Base-by-base conservation (phyloP, 2,797 vertebrate species). In the Anolis apletophallus region DNA sequence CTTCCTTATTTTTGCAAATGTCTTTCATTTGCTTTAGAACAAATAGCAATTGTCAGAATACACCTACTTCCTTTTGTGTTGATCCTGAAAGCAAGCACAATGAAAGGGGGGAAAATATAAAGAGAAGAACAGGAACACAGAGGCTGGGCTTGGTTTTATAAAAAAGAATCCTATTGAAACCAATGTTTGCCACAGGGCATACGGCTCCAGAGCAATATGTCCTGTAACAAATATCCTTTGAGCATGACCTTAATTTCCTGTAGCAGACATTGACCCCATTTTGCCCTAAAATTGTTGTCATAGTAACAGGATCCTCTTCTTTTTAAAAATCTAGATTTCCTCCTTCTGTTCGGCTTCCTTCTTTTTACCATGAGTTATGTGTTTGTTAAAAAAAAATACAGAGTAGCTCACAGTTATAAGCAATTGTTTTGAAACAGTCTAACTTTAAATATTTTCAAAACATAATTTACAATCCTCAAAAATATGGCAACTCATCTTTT, bases 21-120 rank as follows among this genome's bases (percentile, higher is more conserved):
- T 1, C 5, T 9, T 19, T 86, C 67, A 14, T 19, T 87, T 74
- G 90, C 61, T 81, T 90, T 85, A 88, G 64, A 84, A 52, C 84
- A 76, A 26, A 26, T 6, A 86, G 5, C 71, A 85, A 29, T 89
- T 75, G 34, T 32, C 78, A 46, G 55, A 76, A 19, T 52, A 69
- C n/a, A 26, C 84, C 4, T 88, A 54, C 67, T 46, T 0, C 1
- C n/a, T 89, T 88, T 75, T 87, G 4, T 72, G 13, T 85, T 86
- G 46, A 67, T 36, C 1, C 40, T 40, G 34, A 75, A 75, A 75
- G 21, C 10, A 81, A 86, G 79, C 40, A 75, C 40, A 67, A 34
- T 74, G 17, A 54, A 74, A 67, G 29, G 61, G 29, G 52, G 21
- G 16, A 67, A 8, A 74, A 10, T 71, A 17, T 64, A 52, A 52